Evolutionary conservation across 1,140 invertebrate genomes (phyloP).

Genomic region (Paramacrobiotus metropolitanus): DNA sequence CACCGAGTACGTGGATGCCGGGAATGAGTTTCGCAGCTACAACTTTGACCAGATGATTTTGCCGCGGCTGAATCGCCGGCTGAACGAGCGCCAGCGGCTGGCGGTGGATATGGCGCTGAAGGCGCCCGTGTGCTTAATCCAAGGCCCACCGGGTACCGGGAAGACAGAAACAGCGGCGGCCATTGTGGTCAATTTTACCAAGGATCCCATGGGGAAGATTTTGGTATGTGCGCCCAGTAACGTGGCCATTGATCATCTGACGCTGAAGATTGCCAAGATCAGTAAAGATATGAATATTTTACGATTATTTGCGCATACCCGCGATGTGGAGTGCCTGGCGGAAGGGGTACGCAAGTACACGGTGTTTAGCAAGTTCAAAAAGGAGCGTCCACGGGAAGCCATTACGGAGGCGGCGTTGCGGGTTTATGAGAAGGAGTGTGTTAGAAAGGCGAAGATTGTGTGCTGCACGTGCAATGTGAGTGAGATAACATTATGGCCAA

Average conservation of each 20-base stretch:
- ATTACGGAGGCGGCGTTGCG: too few relatives aligned
- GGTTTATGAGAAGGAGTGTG: slow-evolving; percentile 70
- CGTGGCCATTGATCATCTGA: slow-evolving; percentile 94
- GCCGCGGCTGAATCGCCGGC: too few relatives aligned
- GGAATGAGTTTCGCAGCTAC: too few relatives aligned
- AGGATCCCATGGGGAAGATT: slow-evolving; percentile 69
- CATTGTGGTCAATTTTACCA: slow-evolving; percentile 90
- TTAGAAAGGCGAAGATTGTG: slow-evolving; percentile 91
- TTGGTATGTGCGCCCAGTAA: slow-evolving; percentile 96
- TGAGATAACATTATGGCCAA: too few relatives aligned
- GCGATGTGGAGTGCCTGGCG: slow-evolving; percentile 85
- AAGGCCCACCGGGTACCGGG: too few relatives aligned
- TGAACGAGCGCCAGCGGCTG: too few relatives aligned
- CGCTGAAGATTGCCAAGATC: slow-evolving; percentile 92
- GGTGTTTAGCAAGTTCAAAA: slow-evolving; percentile 63
- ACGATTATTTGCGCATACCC: slow-evolving; percentile 81
- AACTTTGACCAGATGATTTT: too few relatives aligned
- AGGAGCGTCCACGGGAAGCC: too few relatives aligned
- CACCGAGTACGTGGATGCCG: too few relatives aligned
- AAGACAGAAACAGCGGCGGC: slow-evolving; percentile 98
- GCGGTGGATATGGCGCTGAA: too few relatives aligned
- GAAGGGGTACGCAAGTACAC: slow-evolving; percentile 72
- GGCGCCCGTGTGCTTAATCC: too few relatives aligned
- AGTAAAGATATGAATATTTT: slow-evolving; percentile 91
- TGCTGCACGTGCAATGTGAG: slow-evolving; percentile 81